Conservation (phyloP, 2,113 vertebrate species). For the Dicaeum eximium region DNA sequence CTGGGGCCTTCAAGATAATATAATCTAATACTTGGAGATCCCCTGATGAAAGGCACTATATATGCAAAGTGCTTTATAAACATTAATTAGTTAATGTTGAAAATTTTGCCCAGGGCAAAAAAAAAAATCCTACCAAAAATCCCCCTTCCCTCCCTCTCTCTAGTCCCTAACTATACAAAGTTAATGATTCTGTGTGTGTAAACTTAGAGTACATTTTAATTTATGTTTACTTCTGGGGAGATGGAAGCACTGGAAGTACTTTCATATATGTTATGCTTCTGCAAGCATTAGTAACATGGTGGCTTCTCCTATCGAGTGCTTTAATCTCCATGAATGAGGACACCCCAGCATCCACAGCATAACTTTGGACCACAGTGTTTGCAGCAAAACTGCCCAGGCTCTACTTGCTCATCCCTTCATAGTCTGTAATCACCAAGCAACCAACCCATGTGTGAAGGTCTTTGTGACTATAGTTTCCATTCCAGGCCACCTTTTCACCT, state of each 20-base stretch:
- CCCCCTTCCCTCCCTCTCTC: slow-evolving; percentile 41
- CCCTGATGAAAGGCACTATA: slow-evolving; percentile 72
- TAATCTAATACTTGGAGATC: slow-evolving; percentile 66
- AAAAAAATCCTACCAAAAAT: background rate
- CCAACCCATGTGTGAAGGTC: background rate
- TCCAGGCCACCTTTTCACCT: background rate
- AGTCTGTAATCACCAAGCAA: background rate
- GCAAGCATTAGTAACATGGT: background rate
- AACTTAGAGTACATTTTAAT: slow-evolving; percentile 47
- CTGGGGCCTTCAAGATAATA: slow-evolving; percentile 66
- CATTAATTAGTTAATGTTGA: slow-evolving; percentile 71
- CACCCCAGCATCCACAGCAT: background rate
- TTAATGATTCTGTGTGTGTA: slow-evolving; percentile 59
- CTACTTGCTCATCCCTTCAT: background rate
- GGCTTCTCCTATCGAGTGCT: background rate
- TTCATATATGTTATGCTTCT: background rate
- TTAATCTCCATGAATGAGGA: background rate
- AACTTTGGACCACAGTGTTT: background rate
- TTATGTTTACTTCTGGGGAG: slow-evolving; percentile 47
- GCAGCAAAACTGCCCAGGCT: background rate
- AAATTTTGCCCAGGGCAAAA: slow-evolving; percentile 57
- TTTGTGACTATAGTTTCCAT: background rate
- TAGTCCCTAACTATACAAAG: slow-evolving; percentile 47
- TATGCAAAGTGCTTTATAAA: slow-evolving; percentile 72
- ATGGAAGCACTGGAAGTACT: background rate